phyloP scores from a whole-genome alignment of 2,888 invertebrate genomes.

The Galerucella pusilla region DNA sequence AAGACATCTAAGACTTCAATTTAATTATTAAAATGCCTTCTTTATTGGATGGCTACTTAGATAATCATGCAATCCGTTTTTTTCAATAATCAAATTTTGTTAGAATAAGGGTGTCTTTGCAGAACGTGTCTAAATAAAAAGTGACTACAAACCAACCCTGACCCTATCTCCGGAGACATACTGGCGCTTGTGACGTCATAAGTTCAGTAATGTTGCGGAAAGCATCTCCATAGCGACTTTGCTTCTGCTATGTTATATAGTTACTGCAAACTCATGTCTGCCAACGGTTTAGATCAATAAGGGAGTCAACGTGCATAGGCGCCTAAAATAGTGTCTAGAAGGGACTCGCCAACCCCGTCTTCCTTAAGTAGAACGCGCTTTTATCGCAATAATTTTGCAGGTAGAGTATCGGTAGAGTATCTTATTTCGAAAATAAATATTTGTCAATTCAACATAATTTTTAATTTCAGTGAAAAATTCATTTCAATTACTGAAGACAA shows the following conservation, averaged over 20 bases:
- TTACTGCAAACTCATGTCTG: conserved; percentile 51
- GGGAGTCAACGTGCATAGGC: conserved; percentile 29
- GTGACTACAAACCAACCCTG: conserved; percentile 50
- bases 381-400: not conserved
- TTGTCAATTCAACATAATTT: not conserved
- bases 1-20: too few relatives aligned
- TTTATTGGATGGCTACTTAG: not conserved
- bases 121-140: not conserved
- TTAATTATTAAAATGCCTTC: too few relatives aligned
- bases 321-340: conserved; percentile 3
- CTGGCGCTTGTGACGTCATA: conserved; percentile 62
- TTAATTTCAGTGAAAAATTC: too few relatives aligned
- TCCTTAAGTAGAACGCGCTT: not conserved
- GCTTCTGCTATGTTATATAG: conserved; percentile 54
- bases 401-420: too few relatives aligned
- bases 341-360: conserved; percentile 12
- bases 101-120: not conserved
- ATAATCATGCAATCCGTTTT: not conserved
- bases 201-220: conserved; percentile 64
- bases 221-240: conserved; percentile 61
- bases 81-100: not conserved
- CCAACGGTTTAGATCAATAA: conserved; percentile 50
- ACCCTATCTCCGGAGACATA: conserved; percentile 69
- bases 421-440: not conserved
- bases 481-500: too few relatives aligned